A percentile compares a stretch with the other conserved stretches of the same genome.
Conservation (phyloP, 30 jellyfish, hydroid and myxozoan genomes). For the Aurelia aurita complex sp. Pacific region DNA sequence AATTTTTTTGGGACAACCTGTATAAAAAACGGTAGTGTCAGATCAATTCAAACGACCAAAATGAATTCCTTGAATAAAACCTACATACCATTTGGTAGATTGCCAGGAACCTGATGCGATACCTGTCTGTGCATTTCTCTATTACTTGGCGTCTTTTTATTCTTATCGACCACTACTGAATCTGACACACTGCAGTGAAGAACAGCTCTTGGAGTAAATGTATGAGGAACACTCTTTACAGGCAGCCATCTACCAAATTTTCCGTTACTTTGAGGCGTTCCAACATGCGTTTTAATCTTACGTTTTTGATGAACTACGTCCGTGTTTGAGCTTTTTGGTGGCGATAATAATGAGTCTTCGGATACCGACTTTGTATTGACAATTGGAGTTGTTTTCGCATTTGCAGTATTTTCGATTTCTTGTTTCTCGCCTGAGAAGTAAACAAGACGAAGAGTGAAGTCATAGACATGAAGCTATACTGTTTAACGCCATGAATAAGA, state of each 20-base stretch:
- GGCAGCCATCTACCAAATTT: constrained; percentile 64
- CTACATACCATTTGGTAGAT: too few species aligned
- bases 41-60: too few species aligned
- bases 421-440: background rate
- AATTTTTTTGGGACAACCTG: too few species aligned
- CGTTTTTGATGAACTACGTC: constrained; percentile 38
- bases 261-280: constrained; percentile 13
- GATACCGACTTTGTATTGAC: background rate
- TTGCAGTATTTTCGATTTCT: background rate
- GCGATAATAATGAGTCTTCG: constrained; percentile 7
- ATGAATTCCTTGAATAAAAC: too few species aligned
- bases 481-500: too few species aligned
- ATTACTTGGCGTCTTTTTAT: background rate
- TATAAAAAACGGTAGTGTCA: too few species aligned
- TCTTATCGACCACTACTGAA: constrained; percentile 16
- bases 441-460: too few species aligned
- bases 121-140: constrained; percentile 29
- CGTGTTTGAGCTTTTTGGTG: constrained; percentile 37
- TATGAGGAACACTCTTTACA: constrained; percentile 3
- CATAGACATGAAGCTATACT: too few species aligned
- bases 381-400: background rate
- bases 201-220: constrained; percentile 48
- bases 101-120: background rate
- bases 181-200: constrained; percentile 54
- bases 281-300: constrained; percentile 19